Conservation (phyloP, 1,140 invertebrate genomes). For the Bombus pyrosoma region DNA sequence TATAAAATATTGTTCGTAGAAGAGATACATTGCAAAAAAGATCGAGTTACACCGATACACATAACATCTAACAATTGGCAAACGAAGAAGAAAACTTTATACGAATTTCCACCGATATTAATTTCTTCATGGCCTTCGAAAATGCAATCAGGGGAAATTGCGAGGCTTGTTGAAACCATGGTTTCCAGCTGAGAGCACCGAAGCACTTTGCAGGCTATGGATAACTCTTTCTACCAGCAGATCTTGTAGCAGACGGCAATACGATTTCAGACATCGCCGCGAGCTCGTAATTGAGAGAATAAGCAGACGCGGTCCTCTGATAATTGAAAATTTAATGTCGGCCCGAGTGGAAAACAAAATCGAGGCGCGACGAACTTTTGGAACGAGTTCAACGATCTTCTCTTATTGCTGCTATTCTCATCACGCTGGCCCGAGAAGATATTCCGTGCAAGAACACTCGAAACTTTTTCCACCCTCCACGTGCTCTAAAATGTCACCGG, state of each 20-base stretch:
- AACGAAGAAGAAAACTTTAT: too few species aligned
- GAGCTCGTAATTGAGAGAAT: constrained; percentile 35
- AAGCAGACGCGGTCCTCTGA: constrained; percentile 14
- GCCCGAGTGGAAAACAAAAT: constrained; percentile 54
- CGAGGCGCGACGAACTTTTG: constrained; percentile 57
- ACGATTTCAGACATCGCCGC: background rate
- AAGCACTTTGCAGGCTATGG: too few species aligned
- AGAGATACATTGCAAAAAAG: too few species aligned
- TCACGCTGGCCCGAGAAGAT: background rate
- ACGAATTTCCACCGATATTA: background rate
- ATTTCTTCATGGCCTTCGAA: background rate
- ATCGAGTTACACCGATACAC: too few species aligned
- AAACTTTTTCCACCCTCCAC: constrained; percentile 9
- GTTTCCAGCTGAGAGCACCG: background rate
- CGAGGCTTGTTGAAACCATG: background rate
- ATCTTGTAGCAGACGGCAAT: background rate
- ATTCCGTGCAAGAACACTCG: background rate
- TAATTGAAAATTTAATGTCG: constrained; percentile 65
- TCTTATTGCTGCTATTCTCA: constrained; percentile 41
- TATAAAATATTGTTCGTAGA: too few species aligned
- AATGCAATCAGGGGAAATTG: background rate
- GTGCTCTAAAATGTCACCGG: background rate
- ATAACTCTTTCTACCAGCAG: background rate
- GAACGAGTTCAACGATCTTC: constrained; percentile 60
- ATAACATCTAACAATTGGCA: too few species aligned